phyloP scores from a whole-genome alignment of 1,140 invertebrate genomes.

The fruit fly (Drosophila melanogaster) region DNA sequence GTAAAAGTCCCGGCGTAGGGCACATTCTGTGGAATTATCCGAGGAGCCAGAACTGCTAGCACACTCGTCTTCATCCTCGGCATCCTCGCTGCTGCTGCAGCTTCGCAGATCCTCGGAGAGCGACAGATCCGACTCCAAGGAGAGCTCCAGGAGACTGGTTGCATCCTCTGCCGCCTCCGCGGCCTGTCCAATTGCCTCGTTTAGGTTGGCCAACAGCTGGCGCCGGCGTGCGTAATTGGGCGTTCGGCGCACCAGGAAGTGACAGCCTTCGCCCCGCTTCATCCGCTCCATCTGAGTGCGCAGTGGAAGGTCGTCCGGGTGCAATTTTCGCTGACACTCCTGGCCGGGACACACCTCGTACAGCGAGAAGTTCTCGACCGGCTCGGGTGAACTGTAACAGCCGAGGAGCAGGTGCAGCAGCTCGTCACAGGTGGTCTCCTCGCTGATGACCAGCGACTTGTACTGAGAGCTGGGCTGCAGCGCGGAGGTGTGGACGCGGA shows the following conservation, averaged over 20 bases:
- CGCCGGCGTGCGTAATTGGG: constrained; percentile 87
- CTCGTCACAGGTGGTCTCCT: constrained; percentile 95
- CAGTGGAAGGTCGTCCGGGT: constrained; percentile 93
- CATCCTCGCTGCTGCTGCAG: constrained; percentile 71
- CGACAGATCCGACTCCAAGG: constrained; percentile 70
- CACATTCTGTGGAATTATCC: constrained; percentile 75
- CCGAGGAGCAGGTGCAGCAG: constrained; percentile 93
- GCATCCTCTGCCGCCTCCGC: constrained; percentile 38
- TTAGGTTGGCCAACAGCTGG: constrained; percentile 73
- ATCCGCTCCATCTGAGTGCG: constrained; percentile 92
- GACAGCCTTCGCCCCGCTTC: constrained; percentile 87
- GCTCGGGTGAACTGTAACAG: constrained; percentile 93
- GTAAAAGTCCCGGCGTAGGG: constrained; percentile 57
- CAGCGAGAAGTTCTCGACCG: constrained; percentile 93
- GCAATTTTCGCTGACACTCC: constrained; percentile 94
- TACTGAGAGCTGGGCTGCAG: constrained; percentile 96
- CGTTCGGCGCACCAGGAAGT: constrained; percentile 91
- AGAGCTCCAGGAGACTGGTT: constrained; percentile 69
- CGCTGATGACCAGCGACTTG: constrained; percentile 95
- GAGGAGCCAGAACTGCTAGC: constrained; percentile 75
- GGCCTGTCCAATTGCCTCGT: constrained; percentile 64
- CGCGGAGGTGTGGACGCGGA: constrained; percentile 95
- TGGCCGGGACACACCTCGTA: constrained; percentile 91
- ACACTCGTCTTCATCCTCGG: constrained; percentile 70
- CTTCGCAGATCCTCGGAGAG: constrained; percentile 74